Percentiles rank a stretch among this genome's conserved stretches.
Evolutionary conservation across 2,113 vertebrate species (phyloP).

Genomic region (Callipepla californica): DNA sequence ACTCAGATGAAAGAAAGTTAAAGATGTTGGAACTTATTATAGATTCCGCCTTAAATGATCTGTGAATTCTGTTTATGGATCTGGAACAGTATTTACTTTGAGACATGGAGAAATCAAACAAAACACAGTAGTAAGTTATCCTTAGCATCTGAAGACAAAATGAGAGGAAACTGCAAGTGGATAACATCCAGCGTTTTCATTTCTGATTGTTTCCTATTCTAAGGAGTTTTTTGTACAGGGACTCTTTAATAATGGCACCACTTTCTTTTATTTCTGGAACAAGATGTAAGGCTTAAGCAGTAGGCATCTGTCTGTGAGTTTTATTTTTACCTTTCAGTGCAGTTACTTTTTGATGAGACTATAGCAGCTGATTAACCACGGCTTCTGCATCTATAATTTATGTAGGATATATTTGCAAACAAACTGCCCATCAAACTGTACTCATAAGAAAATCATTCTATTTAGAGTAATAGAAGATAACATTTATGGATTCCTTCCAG

Average conservation of each 20-base stretch:
- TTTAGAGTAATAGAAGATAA: not conserved
- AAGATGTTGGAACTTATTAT: not conserved
- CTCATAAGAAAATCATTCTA: not conserved
- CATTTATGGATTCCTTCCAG: not conserved
- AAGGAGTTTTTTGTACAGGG: not conserved
- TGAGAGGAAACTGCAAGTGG: not conserved
- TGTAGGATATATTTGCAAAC: conserved; percentile 4
- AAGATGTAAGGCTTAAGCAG: not conserved
- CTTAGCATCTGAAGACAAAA: not conserved
- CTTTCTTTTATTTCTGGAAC: not conserved
- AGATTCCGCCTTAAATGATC: conserved; percentile 1
- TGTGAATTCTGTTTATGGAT: conserved; percentile 26
- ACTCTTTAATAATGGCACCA: not conserved
- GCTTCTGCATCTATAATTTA: conserved; percentile 44
- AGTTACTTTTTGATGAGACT: conserved; percentile 29
- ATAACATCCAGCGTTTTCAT: not conserved
- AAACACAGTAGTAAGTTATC: not conserved
- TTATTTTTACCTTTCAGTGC: conserved; percentile 21
- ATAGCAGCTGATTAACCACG: conserved; percentile 21
- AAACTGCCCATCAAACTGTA: conserved; percentile 1
- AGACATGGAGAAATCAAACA: conserved; percentile 21
- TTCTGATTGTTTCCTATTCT: conserved; percentile 17
- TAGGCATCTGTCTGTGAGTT: not conserved
- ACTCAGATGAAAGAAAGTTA: not conserved
- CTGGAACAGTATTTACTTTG: not conserved